These are phyloP conservation scores for Carcinoscorpius rotundicauda DNA, from an alignment of 1,140 invertebrate species.

Conservation along the genomic window DNA sequence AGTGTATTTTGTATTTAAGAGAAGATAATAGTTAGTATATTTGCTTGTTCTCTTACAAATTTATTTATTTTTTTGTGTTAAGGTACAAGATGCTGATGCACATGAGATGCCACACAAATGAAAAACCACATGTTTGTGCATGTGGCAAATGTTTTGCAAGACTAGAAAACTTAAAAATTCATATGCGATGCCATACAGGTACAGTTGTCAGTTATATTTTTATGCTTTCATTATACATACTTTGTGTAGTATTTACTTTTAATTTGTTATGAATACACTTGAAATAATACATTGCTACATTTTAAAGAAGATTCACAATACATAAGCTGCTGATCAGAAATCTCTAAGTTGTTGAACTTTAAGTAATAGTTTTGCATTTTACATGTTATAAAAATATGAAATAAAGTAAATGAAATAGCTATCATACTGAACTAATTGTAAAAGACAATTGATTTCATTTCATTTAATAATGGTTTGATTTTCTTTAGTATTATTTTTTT, in stretches of 20 bases:
- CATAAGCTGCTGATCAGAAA: neutral
- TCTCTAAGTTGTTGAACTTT: neutral
- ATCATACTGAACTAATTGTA: conserved; percentile 1
- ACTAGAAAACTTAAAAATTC: conserved; percentile 93
- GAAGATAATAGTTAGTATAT: too few species aligned
- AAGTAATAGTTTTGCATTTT: neutral
- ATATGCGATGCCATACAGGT: conserved; percentile 82
- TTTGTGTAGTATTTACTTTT: neutral
- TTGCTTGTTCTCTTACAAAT: too few species aligned
- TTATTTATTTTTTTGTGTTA: too few species aligned
- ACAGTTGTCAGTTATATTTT: neutral
- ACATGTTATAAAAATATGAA: neutral
- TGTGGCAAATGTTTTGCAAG: conserved; percentile 90
- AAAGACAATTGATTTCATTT: too few species aligned
- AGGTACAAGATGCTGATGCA: conserved; percentile 99
- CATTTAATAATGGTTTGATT: too few species aligned
- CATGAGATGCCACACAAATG: conserved; percentile 94
- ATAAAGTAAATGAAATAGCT: conserved; percentile 6
- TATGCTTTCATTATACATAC: neutral
- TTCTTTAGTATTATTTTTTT: conserved; percentile 3
- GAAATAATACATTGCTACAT: neutral
- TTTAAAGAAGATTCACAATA: neutral
- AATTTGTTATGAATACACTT: neutral
- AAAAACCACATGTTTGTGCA: conserved; percentile 94
- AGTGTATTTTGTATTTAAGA: too few species aligned